Conservation (phyloP, 2,113 vertebrate genomes). For the Aldabrachelys gigantea region DNA sequence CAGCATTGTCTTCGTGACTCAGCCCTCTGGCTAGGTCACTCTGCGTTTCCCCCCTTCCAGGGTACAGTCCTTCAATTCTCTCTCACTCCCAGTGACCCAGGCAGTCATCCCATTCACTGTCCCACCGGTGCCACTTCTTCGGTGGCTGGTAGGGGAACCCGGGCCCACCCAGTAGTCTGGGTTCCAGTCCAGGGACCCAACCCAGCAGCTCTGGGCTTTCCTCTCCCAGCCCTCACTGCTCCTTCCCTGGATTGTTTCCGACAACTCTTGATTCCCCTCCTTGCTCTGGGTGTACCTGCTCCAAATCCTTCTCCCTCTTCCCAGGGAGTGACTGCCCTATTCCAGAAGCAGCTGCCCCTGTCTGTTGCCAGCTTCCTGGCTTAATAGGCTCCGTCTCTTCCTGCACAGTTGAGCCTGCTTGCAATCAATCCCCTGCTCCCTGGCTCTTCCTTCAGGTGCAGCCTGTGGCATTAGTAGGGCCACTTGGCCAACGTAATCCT, state of each 20-base stretch:
- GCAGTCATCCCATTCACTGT: background rate
- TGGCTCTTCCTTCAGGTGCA: background rate
- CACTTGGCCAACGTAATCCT: background rate
- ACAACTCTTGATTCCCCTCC: background rate
- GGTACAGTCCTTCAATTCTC: background rate
- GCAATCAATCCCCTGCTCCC: background rate
- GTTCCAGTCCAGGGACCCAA: background rate
- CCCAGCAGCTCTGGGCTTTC: background rate
- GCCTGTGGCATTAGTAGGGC: background rate
- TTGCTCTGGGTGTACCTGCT: background rate
- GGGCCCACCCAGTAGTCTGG: background rate
- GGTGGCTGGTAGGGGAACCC: background rate
- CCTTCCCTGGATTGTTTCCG: background rate
- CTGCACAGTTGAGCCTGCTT: background rate
- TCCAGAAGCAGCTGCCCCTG: background rate
- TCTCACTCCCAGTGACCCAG: background rate
- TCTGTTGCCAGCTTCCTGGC: too few relatives aligned
- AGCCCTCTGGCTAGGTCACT: background rate
- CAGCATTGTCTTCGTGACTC: too few relatives aligned
- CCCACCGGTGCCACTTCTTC: background rate
- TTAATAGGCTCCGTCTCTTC: too few relatives aligned
- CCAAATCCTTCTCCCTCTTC: background rate
- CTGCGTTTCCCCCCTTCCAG: accelerated
- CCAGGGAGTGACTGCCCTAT: background rate
- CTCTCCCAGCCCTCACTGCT: background rate